These are phyloP conservation scores for Zootermopsis nevadensis DNA, from an alignment of 2,888 invertebrate species.

Conservation along the genomic window DNA sequence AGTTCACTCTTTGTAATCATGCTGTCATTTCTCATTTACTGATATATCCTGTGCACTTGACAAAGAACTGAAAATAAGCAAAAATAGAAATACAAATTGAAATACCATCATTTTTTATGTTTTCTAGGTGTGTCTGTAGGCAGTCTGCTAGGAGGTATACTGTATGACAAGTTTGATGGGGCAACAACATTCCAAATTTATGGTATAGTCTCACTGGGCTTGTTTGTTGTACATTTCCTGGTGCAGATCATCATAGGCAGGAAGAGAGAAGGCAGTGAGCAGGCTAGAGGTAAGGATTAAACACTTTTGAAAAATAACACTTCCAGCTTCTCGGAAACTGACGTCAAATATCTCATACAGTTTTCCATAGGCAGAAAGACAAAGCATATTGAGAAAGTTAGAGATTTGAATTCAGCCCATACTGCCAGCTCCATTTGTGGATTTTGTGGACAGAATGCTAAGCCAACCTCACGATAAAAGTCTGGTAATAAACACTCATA, in stretches of 20 bases:
- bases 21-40: neutral
- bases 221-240: conserved; percentile 69
- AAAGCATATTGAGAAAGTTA: neutral
- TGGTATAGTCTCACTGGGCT: conserved; percentile 75
- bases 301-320: neutral
- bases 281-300: conserved; percentile 22
- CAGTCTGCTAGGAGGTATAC: conserved; percentile 79
- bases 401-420: neutral
- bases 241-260: conserved; percentile 62
- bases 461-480: too few species aligned
- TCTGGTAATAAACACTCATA: too few species aligned
- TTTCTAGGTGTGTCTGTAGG: conserved; percentile 77
- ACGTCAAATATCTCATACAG: too few species aligned
- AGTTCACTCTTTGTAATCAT: too few species aligned
- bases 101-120: neutral
- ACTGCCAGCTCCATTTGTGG: too few species aligned
- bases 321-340: too few species aligned
- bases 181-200: conserved; percentile 77
- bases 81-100: neutral
- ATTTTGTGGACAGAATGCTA: too few species aligned
- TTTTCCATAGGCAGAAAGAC: too few species aligned
- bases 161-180: conserved; percentile 75
- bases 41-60: neutral
- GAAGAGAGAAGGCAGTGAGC: neutral
- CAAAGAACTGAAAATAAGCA: too few species aligned